Base-by-base conservation (phyloP, 2,888 invertebrate genomes). In the Lepidocyrtinus sp. region DNA sequence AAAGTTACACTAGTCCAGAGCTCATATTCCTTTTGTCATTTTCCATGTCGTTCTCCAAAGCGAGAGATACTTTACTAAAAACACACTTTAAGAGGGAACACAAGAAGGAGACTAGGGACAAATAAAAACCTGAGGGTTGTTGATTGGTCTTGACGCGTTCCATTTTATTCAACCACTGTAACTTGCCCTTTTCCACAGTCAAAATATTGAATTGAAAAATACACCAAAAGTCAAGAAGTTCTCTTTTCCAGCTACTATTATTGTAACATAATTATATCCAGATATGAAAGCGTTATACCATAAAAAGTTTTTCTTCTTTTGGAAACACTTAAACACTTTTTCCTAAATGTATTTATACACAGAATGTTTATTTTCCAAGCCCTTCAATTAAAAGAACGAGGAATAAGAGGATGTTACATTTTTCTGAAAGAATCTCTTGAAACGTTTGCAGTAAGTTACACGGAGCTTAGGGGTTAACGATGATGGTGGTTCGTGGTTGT, bases 71-170 rank as follows among this genome's bases (percentile, higher is more conserved):
- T 73, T 76, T 26, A 22, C 25, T 59, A 63, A 50, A 36, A 76
- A 76, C 76, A 73, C 73, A 68, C 75, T 75, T 76, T 70, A 70
- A 59, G 63, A 78, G 78, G 72, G 67, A 67, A 78, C 67, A n/a
- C 50, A 69, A 50, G 50, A 22, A 77, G 25, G 72, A 78, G 78
- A 73, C 68, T 67, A 65, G 67, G 67, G 69, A 78, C 50, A 50
- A 50, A 72, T 72, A 73, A 76, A 78, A 78, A 78, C 78, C 78
- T 78, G 78, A 73, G 78, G 78, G 78, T 78, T 78, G 67, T 78
- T 73, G 68, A 78, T 78, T 78, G 78, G 78, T 78, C 78, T 78
- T 78, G 78, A 78, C 78, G 78, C 78, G 78, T 78, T 78, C 78
- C 78, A 73, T 72, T 77, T 77, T 77, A 72, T 68, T 78, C 77